Evolutionary conservation across 2,888 invertebrate genomes (phyloP).

Genomic region (Oligia strigilis): DNA sequence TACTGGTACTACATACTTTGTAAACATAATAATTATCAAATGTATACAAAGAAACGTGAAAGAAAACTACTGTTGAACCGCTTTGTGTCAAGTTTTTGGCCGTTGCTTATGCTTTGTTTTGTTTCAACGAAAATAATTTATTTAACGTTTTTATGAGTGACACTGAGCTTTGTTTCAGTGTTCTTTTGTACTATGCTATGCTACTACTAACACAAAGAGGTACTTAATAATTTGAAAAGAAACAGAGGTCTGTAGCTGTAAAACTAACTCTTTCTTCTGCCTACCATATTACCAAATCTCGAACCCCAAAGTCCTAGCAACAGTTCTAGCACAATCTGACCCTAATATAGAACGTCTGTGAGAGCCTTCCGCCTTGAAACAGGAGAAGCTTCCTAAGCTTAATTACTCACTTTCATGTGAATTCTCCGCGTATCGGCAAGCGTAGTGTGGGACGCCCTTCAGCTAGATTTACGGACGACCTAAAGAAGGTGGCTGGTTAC

Average conservation of each 20-base stretch:
- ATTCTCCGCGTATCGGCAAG: background rate
- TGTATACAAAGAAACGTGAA: constrained; percentile 59
- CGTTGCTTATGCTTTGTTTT: constrained; percentile 40
- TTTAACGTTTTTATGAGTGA: constrained; percentile 31
- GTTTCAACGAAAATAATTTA: constrained; percentile 36
- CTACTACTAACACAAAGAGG: background rate
- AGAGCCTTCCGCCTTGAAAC: background rate
- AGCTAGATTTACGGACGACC: too few relatives aligned
- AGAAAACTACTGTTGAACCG: constrained; percentile 49
- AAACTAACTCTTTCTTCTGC: background rate
- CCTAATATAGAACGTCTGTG: background rate
- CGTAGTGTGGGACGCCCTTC: too few relatives aligned
- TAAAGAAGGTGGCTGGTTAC: too few relatives aligned
- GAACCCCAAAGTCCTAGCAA: background rate
- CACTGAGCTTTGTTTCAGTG: constrained; percentile 37
- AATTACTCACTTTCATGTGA: background rate
- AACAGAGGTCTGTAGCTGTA: constrained; percentile 1
- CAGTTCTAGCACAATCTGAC: background rate
- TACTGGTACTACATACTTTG: constrained; percentile 36
- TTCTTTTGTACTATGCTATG: constrained; percentile 7
- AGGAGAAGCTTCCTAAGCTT: background rate
- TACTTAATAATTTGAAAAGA: background rate
- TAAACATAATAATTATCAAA: constrained; percentile 39
- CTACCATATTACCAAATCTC: background rate
- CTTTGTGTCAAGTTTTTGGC: constrained; percentile 47